Conservation (phyloP, 2,797 vertebrate species). For the Centropyge bicolor region DNA sequence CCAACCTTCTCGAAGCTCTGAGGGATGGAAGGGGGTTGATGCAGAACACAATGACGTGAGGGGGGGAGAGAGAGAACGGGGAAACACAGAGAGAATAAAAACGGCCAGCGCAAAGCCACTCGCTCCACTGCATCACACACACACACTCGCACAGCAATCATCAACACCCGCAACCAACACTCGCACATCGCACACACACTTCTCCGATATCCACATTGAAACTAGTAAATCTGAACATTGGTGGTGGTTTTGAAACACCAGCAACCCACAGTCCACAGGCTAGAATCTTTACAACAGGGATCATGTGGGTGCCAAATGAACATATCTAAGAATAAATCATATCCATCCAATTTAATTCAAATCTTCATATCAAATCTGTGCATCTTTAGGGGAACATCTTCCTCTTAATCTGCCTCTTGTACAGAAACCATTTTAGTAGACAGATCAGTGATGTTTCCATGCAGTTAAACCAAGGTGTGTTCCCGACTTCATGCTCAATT, state of each 20-base stretch:
- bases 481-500: constrained; percentile 21
- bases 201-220: constrained; percentile 59
- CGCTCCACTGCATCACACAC: constrained; percentile 53
- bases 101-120: constrained; percentile 96
- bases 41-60: constrained; percentile 99
- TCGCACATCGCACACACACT: constrained; percentile 42
- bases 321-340: background rate
- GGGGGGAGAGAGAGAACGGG: constrained; percentile 96
- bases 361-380: constrained; percentile 26
- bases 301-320: constrained; percentile 27
- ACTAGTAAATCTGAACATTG: constrained; percentile 64
- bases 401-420: constrained; percentile 64
- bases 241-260: constrained; percentile 47
- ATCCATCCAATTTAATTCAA: constrained; percentile 36
- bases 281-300: constrained; percentile 49
- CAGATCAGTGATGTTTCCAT: constrained; percentile 76
- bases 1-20: constrained; percentile 99
- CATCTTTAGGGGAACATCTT: constrained; percentile 23
- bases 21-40: constrained; percentile 99
- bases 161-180: constrained; percentile 9
- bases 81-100: constrained; percentile 99
- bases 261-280: constrained; percentile 53
- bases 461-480: constrained; percentile 80
- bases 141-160: constrained; percentile 4
- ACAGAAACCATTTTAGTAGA: constrained; percentile 72